A percentile compares a stretch with the other conserved stretches of the same genome.
Conservation (phyloP, 2,797 vertebrate species). For the Acanthurus leucopareius region DNA sequence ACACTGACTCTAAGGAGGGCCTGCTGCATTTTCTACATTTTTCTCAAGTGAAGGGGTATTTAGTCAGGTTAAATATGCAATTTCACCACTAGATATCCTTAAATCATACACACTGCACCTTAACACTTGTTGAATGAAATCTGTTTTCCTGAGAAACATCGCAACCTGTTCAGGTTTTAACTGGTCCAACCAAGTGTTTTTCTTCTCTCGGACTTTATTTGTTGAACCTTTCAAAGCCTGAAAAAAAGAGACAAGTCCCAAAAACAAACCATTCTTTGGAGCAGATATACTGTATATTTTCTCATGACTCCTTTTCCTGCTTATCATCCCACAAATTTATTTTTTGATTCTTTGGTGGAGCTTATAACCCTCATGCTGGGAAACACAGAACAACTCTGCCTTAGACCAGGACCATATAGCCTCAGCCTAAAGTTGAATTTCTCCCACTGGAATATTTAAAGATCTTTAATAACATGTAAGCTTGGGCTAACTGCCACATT, state of each 20-base stretch:
- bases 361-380: too few relatives aligned
- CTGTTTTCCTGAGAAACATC: too few relatives aligned
- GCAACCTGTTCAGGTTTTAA: neutral
- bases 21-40: too few relatives aligned
- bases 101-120: too few relatives aligned
- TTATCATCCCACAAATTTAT: neutral
- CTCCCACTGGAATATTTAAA: conserved; percentile 25
- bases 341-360: neutral
- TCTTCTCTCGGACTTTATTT: neutral
- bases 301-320: neutral
- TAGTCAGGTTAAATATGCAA: too few relatives aligned
- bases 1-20: too few relatives aligned
- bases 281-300: neutral
- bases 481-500: conserved; percentile 18
- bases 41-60: too few relatives aligned
- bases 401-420: neutral
- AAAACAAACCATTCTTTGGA: neutral
- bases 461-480: conserved; percentile 4
- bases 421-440: neutral
- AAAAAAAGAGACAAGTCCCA: neutral
- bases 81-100: too few relatives aligned
- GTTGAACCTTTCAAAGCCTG: neutral
- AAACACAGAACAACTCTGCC: neutral
- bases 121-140: too few relatives aligned
- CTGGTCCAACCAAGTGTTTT: neutral